Evolutionary conservation across 2,888 invertebrate genomes (phyloP).

Genomic region (Trachelus stipa): DNA sequence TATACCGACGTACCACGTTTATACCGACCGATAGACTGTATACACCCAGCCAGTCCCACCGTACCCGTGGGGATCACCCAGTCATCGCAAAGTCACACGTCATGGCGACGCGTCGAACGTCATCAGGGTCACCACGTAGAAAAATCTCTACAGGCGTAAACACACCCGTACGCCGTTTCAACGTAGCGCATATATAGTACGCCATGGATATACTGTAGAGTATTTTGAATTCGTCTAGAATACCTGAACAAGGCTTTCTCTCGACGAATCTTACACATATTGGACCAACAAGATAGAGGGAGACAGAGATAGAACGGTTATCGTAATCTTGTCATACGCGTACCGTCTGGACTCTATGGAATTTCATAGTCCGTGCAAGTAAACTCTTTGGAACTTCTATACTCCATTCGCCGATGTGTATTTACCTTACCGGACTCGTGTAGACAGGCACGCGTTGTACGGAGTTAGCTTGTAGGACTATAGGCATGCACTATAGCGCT

Average conservation of each 20-base stretch:
- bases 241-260: neutral
- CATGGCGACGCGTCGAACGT: conserved; percentile 16
- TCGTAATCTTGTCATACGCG: neutral
- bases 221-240: neutral
- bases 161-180: neutral
- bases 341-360: neutral
- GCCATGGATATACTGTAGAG: neutral
- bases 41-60: neutral
- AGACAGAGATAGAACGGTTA: neutral
- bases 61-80: neutral
- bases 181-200: neutral
- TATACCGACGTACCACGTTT: conserved; percentile 8
- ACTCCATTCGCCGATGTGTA: neutral
- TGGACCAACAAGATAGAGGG: neutral
- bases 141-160: neutral
- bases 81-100: conserved; percentile 13
- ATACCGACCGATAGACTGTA: too few species aligned
- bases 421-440: neutral
- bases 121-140: neutral
- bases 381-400: neutral
- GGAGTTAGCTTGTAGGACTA: neutral
- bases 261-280: neutral
- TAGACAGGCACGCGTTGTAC: neutral
- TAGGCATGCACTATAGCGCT: neutral
- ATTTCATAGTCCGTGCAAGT: neutral